phyloP scores from a whole-genome alignment of 2,797 vertebrate genomes.

The Lepus oiostolus region DNA sequence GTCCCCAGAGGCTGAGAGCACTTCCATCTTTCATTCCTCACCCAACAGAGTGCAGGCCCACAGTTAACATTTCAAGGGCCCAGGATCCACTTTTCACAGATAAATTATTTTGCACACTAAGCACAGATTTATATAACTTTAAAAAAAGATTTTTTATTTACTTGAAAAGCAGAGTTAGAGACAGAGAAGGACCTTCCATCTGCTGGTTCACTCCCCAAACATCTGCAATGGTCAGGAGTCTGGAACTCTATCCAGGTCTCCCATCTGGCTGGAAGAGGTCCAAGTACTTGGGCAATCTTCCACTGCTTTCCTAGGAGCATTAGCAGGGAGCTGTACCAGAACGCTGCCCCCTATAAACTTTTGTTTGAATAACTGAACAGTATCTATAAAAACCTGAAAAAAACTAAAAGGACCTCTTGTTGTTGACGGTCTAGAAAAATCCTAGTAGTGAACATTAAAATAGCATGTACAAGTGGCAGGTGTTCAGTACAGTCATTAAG shows the following conservation, averaged over 20 bases:
- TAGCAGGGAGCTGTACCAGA: too few species aligned
- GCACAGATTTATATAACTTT: not conserved
- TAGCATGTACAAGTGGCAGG: not conserved
- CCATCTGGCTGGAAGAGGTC: too few species aligned
- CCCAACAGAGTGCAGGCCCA: not conserved
- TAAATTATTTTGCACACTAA: not conserved
- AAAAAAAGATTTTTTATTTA: too few species aligned
- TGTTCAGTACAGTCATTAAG: too few species aligned
- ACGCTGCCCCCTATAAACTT: too few species aligned
- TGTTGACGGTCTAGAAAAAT: not conserved
- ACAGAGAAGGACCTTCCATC: too few species aligned
- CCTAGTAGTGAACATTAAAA: not conserved
- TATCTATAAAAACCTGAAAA: conserved; percentile 1
- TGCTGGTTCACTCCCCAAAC: too few species aligned
- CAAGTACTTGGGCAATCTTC: too few species aligned
- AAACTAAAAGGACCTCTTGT: not conserved
- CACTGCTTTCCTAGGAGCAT: too few species aligned
- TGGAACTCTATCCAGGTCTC: too few species aligned
- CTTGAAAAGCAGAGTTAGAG: too few species aligned
- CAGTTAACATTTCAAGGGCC: not conserved
- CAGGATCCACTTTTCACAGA: not conserved
- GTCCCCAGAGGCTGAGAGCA: not conserved
- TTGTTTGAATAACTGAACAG: not conserved
- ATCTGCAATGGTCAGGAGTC: too few species aligned
- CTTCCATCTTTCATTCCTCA: not conserved